Evolutionary conservation across 2,888 invertebrate species (phyloP), one percentile per base, ranked within the genome.

Genomic region (Steinernema hermaphroditum): DNA sequence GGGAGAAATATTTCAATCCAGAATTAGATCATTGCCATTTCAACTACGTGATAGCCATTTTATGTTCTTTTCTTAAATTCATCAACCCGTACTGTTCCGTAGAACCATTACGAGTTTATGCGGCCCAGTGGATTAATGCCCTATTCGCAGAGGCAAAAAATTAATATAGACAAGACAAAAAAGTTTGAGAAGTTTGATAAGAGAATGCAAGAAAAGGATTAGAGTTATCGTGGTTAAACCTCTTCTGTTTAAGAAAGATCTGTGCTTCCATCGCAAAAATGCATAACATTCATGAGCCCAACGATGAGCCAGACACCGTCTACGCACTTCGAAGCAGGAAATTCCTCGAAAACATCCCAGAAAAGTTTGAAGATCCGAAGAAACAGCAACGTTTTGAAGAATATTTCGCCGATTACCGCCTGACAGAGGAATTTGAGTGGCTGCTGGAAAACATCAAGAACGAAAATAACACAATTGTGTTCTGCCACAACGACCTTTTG

Each of bases 401-500:
- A 44, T 76, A 73, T 68, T 76, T 76, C 68, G 12, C 6, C 34
- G 34, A 27, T 43, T 54, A 57, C 22, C 68, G 74, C 41, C 68
- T 82, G 22, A n/a, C 57, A 44, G 41, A 72, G n/a, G 69, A 74
- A 41, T 74, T 82, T 44, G 68, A 54, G n/a, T 43, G 83, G 22
- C 62, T 57, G 16, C 19, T 82, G 46, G 34, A 70, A 34, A 62
- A 34, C 19, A 24, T 79, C 43, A 44, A 68, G 37, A 29, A 32
- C 24, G 29, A 41, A 68, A n/a, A 72, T 2, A 62, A 34, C 49
- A 84, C 87, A 0, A 88, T 94, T 78, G 96, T 95, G 75, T 96
- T 96, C 90, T 92, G 93, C 88, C 98, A 98, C 90, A 98, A 98
- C 89, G 98, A 98, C 90, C 91, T 96, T 79, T 90, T 98, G 84